These are phyloP conservation scores for Drosophila fuyamai DNA, from an alignment of 1,140 invertebrate species.

Conservation along the genomic window DNA sequence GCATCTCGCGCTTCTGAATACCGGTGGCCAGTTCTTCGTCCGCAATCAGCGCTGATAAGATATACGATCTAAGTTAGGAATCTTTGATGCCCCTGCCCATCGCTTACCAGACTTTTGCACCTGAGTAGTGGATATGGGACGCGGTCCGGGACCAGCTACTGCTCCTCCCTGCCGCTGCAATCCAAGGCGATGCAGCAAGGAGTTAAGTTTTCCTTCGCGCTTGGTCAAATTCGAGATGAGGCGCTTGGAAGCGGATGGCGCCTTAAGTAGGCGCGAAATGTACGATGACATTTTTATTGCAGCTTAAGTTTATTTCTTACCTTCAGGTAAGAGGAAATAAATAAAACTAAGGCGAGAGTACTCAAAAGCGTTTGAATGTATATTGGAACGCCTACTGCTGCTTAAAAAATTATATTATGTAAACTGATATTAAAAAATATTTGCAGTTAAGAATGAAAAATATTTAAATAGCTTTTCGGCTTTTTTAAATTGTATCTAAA, in stretches of 20 bases:
- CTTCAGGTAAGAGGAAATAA: neutral
- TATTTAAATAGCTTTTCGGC: no score
- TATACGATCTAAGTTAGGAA: neutral
- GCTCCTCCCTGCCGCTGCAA: conserved; percentile 17
- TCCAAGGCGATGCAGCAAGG: conserved; percentile 46
- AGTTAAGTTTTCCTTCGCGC: conserved; percentile 47
- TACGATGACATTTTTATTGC: conserved; percentile 56
- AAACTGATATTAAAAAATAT: no score
- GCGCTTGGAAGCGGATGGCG: conserved; percentile 52
- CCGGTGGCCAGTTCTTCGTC: conserved; percentile 96
- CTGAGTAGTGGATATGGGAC: conserved; percentile 54
- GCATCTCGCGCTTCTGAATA: conserved; percentile 93
- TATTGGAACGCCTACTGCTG: conserved; percentile 1
- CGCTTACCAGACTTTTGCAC: conserved; percentile 55
- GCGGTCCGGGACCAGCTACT: neutral
- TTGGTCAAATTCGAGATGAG: conserved; percentile 63
- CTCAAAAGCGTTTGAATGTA: neutral
- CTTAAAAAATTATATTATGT: no score
- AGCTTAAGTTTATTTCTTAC: conserved; percentile 3
- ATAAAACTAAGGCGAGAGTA: neutral
- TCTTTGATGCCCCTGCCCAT: conserved; percentile 40
- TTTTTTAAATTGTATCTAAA: no score
- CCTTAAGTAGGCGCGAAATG: conserved; percentile 52
- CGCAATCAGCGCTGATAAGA: conserved; percentile 87
- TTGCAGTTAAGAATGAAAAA: no score